phyloP scores from a whole-genome alignment of 2,888 invertebrate species.

The Conus canariensis region DNA sequence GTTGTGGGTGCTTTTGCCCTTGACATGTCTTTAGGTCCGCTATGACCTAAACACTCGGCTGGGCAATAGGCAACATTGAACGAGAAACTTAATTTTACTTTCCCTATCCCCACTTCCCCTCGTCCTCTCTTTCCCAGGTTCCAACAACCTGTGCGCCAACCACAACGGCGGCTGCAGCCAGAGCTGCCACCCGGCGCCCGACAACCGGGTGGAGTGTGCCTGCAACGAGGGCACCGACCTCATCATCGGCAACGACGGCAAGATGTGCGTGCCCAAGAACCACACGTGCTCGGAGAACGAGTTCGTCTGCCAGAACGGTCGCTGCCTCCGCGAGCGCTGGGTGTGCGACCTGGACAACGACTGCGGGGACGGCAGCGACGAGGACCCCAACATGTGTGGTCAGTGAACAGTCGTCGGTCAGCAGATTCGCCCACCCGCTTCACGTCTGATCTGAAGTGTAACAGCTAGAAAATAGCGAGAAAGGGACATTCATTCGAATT shows the following conservation, averaged over 20 bases:
- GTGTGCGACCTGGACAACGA: conserved; percentile 91
- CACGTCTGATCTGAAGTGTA: too few species aligned
- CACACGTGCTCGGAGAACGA: conserved; percentile 80
- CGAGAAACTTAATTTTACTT: too few species aligned
- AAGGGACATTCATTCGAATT: too few species aligned
- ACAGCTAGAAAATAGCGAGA: too few species aligned
- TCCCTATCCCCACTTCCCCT: neutral
- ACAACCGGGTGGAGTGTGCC: conserved; percentile 89
- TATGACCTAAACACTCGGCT: too few species aligned
- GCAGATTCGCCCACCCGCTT: too few species aligned
- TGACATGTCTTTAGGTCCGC: too few species aligned
- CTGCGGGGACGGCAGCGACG: conserved; percentile 74
- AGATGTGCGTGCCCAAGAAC: conserved; percentile 92
- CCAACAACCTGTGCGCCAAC: conserved; percentile 84
- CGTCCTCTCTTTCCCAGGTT: conserved; percentile 55
- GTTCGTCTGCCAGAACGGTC: conserved; percentile 95
- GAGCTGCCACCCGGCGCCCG: conserved; percentile 93
- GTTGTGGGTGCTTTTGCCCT: too few species aligned
- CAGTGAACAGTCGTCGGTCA: conserved; percentile 39
- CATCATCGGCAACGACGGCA: conserved; percentile 90
- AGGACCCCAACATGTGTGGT: conserved; percentile 73
- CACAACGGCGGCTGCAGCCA: conserved; percentile 96
- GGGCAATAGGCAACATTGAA: too few species aligned
- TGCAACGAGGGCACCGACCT: conserved; percentile 89
- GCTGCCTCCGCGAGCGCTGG: conserved; percentile 96